Evolutionary conservation across 2,113 vertebrate species (phyloP).

Genomic region (Apodemus speciosus): DNA sequence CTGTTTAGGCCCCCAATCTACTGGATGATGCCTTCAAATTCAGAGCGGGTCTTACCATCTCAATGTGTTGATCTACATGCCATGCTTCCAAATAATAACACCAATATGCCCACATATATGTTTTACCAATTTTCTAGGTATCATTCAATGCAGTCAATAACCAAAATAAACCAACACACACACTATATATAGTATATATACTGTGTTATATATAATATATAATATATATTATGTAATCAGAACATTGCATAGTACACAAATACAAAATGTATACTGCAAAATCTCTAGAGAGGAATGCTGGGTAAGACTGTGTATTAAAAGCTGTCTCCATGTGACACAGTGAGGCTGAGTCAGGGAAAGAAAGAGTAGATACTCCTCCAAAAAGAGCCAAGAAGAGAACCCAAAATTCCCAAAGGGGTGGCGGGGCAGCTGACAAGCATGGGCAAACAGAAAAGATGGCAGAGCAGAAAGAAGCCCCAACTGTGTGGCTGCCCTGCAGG

Average conservation of each 20-base stretch:
- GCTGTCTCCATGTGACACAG: not conserved
- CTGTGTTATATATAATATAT: no score
- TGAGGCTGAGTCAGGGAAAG: not conserved
- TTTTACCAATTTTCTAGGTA: not conserved
- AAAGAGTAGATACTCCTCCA: not conserved
- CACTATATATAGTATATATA: no score
- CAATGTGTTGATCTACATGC: not conserved
- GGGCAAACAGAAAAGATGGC: not conserved
- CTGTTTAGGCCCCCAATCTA: not conserved
- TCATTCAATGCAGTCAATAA: not conserved
- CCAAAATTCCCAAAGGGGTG: not conserved
- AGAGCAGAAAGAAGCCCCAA: not conserved
- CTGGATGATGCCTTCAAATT: not conserved
- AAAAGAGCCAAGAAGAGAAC: not conserved
- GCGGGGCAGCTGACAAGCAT: not conserved
- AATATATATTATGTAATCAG: no score
- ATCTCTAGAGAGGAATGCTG: not conserved
- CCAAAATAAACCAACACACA: not conserved
- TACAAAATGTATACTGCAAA: not conserved
- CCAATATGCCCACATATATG: not conserved
- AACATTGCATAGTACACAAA: not conserved
- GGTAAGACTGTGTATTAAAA: not conserved
- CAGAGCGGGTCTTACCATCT: not conserved
- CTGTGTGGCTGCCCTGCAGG: not conserved
- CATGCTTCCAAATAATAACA: not conserved